Evolutionary conservation across 1,140 invertebrate genomes (phyloP).

Genomic region (Spodoptera frugiperda): DNA sequence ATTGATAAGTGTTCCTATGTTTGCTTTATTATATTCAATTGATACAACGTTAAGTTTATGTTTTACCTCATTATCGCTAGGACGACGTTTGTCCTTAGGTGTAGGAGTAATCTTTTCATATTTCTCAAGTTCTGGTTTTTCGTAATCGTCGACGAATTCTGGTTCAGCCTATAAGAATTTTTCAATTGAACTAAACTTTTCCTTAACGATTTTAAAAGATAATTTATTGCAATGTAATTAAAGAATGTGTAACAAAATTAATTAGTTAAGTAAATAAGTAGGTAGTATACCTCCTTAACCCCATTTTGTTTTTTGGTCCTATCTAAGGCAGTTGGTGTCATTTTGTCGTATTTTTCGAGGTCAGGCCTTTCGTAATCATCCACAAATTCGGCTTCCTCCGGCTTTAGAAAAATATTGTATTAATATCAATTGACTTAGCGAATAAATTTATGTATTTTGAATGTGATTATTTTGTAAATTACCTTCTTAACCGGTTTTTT

Average conservation of each 20-base stretch:
- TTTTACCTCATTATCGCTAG: constrained; percentile 77
- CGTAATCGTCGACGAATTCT: constrained; percentile 73
- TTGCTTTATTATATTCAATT: not conserved
- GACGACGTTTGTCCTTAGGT: constrained; percentile 81
- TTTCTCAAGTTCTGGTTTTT: constrained; percentile 81
- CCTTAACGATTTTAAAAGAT: not conserved
- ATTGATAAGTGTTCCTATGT: not conserved
- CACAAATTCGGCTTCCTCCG: constrained; percentile 73
- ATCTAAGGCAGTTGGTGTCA: constrained; percentile 71
- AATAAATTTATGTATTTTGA: too few species aligned
- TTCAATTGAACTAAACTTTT: constrained; percentile 20
- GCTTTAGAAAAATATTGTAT: constrained; percentile 64
- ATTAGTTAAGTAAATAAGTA: constrained; percentile 9
- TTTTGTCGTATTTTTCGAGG: constrained; percentile 84
- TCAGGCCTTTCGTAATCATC: constrained; percentile 85
- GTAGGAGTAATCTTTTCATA: constrained; percentile 80
- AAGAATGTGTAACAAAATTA: not conserved
- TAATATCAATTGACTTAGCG: constrained; percentile 9
- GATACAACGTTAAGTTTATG: not conserved
- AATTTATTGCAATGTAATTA: constrained; percentile 1
- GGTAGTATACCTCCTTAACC: constrained; percentile 60
- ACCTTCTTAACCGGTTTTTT: constrained; percentile 78
- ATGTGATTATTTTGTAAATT: constrained; percentile 49
- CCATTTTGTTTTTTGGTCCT: constrained; percentile 73
- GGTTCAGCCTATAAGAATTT: constrained; percentile 59